Base-by-base conservation (phyloP, 2,797 vertebrate genomes). In the Epinephelus malabaricus region DNA sequence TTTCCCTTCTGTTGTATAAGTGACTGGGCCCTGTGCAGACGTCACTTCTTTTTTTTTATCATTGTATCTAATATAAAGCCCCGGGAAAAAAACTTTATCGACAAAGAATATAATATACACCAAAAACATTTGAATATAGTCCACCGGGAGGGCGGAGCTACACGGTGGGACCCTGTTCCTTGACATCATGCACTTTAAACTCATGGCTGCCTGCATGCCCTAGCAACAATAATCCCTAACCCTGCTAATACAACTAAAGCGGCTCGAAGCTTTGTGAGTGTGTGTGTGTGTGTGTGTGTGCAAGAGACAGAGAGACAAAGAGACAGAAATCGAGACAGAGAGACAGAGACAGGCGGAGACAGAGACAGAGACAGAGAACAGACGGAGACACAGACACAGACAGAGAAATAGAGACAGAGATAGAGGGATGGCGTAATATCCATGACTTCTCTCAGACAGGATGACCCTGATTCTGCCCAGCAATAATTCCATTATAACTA, bases 231-330 rank as follows among this genome's bases (percentile, higher is more conserved):
- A 94, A 95, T 94, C 93, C 87, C 58, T 78, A 82, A 88, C 79
- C 84, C 73, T 81, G 84, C 82, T 92, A 93, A 94, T 93, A 87
- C 90, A 88, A 75, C 86, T 84, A 89, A 93, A 95, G 88, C 86
- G 59, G 85, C 81, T 89, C 73, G 69, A 83, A 85, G 89, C 90
- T 69, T 63, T 86, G 83, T 82, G 81, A 79, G 23, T 69, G 54
- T 40, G 58, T 63, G 69, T 47, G 53, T n/a, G 46, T 69, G 25
- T 25, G 25, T 8, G 38, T 75, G 59, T 61, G 62, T 45, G 27
- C 27, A 34, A 34, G 6, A 34, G 30, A 34, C 30, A 34, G 30
- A 8, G 34, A 34, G 6, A 34, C 25, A 27, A 27, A 27, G 25
- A 34, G 6, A 34, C 34, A 34, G 34, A 34, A 8, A 34, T 2